Evolutionary conservation across 2,888 invertebrate species (phyloP).

Genomic region (Theodoxus fluviatilis): DNA sequence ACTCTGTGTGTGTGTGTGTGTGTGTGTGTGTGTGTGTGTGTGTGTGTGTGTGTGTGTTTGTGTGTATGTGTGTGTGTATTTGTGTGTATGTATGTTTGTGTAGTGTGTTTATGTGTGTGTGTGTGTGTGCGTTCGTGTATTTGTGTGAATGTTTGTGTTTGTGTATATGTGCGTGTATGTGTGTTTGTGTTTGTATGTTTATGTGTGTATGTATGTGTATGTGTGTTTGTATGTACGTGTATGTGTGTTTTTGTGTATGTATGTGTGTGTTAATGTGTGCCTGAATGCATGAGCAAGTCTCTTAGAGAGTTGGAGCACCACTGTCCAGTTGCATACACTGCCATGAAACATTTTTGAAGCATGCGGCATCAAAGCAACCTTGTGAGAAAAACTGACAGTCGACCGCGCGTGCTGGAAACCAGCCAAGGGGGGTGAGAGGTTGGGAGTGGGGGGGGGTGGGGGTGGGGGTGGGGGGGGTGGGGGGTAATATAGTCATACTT

Average conservation of each 20-base stretch:
- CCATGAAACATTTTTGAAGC: no score
- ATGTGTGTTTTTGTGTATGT: neutral
- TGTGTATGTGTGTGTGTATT: neutral
- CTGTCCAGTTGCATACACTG: neutral
- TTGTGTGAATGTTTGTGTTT: constrained; percentile 7
- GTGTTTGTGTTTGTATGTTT: neutral
- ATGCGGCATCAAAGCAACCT: no score
- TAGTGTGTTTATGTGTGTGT: neutral
- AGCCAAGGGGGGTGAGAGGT: neutral
- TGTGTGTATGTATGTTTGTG: constrained; percentile 3
- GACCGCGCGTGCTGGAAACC: no score
- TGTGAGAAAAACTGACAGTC: no score
- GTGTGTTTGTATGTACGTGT: neutral
- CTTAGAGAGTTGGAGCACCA: neutral
- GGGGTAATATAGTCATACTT: no score
- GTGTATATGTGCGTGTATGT: constrained; percentile 2
- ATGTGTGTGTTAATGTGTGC: neutral
- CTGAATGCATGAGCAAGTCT: neutral
- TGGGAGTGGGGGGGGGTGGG: neutral
- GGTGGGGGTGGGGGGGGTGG: neutral
- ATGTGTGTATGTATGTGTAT: neutral
- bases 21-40: neutral
- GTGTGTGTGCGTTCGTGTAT: constrained; percentile 1
- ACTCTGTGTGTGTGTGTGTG: neutral
- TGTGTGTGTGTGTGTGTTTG: constrained; percentile 9